Base-by-base conservation (phyloP, 2,113 vertebrate genomes). In the Anoura caudifer region DNA sequence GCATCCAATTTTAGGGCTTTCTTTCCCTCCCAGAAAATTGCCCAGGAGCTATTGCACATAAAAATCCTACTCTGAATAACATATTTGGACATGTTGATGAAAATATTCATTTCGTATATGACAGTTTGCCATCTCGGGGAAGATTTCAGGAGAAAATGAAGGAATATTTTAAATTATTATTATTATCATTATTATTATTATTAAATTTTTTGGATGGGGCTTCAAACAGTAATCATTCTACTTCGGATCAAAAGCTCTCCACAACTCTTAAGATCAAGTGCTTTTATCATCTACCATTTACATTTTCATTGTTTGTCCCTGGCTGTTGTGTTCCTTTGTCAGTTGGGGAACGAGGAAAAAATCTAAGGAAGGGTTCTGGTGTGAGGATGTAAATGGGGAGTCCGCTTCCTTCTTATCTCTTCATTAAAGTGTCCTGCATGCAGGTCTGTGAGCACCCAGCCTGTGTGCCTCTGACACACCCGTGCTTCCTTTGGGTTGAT, bases 1-100 rank as follows among this genome's bases (percentile, higher is more conserved):
- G 0, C 2, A 89, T 97, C 90, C 89, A 93, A 94, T 98, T 97
- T 96, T 63, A 90, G 86, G 36, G 9, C 45, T 95, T 82, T 54
- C 86, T 95, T 90, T 77, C 95, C 89, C 50, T 90, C 95, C 4
- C 56, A 96, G 77, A 84, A 87, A 83, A 3, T 82, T 89, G 81
- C 92, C 88, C 69, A 36, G 16, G 73, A 26, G 73, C 67, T 75
- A 38, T 77, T 14, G 73, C 80, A 87, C 9, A 90, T 56, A 80
- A 92, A 92, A 90, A 96, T 95, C 26, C 89, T 81, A 61, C 38
- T 82, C 82, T 38, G 41, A 91, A 92, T 90, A 63, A 67, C 4
- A 12, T 94, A 56, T 86, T 93, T 77, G 45, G 76, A 82, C 41
- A 86, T 50, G 77, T 8, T n/a, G 63, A 88, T 92, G 72, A 87